A percentile compares a stretch with the other conserved stretches of the same genome.
Conservation (phyloP, 2,113 vertebrate species). For the Euleptes europaea region DNA sequence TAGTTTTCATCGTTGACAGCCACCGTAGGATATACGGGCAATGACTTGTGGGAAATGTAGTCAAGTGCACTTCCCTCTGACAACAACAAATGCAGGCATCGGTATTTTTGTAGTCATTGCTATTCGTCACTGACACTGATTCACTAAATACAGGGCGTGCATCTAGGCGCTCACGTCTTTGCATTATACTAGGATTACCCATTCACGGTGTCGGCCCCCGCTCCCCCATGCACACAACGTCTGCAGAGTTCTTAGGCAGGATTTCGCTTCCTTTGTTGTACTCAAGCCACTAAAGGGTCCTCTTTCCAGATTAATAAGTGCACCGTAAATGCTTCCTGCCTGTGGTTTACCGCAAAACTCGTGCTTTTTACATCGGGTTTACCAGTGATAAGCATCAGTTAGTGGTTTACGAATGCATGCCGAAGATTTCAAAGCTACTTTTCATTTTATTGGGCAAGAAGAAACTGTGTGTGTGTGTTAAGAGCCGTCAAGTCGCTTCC, state of each 20-base stretch:
- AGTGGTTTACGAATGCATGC: not conserved
- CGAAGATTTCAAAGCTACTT: not conserved
- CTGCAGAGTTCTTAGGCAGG: not conserved
- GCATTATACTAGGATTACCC: not conserved
- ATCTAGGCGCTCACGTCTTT: not conserved
- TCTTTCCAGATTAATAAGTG: not conserved
- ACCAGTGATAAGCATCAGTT: not conserved
- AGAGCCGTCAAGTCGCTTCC: too few relatives aligned
- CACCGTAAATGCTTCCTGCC: not conserved
- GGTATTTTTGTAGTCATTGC: not conserved
- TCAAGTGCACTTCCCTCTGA: not conserved
- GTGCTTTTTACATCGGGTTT: not conserved
- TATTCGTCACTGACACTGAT: too few relatives aligned
- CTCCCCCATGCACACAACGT: not conserved
- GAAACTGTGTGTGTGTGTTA: too few relatives aligned
- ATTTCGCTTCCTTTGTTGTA: not conserved
- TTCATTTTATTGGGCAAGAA: too few relatives aligned
- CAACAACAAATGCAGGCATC: too few relatives aligned
- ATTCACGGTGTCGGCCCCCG: too few relatives aligned
- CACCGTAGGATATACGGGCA: constrained; percentile 2
- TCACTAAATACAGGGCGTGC: not conserved
- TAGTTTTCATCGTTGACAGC: not conserved
- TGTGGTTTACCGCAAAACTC: not conserved
- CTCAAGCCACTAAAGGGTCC: not conserved
- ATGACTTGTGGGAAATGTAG: constrained; percentile 25